Conservation (phyloP, 2,797 vertebrate genomes). For the Setipinna tenuifilis region DNA sequence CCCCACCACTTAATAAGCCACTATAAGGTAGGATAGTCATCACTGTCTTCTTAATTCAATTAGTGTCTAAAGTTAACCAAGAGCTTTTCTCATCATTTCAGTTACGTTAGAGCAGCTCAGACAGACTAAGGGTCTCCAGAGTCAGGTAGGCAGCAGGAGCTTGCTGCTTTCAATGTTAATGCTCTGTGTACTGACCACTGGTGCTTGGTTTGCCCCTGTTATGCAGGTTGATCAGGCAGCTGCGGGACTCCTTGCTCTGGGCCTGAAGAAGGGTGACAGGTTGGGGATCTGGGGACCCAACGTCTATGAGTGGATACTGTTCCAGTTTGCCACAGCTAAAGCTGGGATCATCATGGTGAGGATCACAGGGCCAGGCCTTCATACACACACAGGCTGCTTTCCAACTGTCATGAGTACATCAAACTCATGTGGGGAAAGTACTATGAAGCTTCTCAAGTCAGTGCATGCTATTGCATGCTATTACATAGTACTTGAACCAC, state of each 20-base stretch:
- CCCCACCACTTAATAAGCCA: no score
- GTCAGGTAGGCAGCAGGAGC: no score
- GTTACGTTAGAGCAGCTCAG: no score
- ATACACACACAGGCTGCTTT: background rate
- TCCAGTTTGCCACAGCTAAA: constrained; percentile 87
- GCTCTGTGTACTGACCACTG: background rate
- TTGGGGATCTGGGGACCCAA: constrained; percentile 93
- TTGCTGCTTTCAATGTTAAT: no score
- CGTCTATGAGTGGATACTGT: constrained; percentile 86
- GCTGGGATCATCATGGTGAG: constrained; percentile 90
- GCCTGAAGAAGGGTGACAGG: constrained; percentile 81
- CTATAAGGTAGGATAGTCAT: no score
- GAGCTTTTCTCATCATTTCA: no score
- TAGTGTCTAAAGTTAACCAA: no score
- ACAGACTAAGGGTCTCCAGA: no score
- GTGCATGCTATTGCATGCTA: no score
- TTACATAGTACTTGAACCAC: no score
- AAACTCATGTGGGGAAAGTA: background rate
- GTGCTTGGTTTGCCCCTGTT: constrained; percentile 14
- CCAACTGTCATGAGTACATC: background rate
- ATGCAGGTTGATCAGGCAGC: constrained; percentile 83
- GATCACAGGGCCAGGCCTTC: background rate
- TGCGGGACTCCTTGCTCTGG: constrained; percentile 85
- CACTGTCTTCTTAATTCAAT: no score
- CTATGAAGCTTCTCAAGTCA: no score